A percentile compares a stretch with the other conserved stretches of the same genome.
Evolutionary conservation across 2,797 vertebrate genomes (phyloP).

Genomic region (Etheostoma nigrum): DNA sequence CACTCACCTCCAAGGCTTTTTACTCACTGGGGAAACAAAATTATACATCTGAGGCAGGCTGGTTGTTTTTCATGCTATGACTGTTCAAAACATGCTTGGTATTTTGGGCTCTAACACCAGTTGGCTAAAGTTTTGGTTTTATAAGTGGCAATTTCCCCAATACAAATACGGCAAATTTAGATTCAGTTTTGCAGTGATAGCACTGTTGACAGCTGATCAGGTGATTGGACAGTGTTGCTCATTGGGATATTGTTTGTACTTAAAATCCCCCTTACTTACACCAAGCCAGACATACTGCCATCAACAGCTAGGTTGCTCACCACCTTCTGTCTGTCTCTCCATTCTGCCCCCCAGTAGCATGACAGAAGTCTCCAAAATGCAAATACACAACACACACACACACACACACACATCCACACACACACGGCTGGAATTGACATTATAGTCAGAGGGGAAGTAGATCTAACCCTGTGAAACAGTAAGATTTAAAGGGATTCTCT

Average conservation of each 20-base stretch:
- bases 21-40: conserved; percentile 81
- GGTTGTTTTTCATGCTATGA: conserved; percentile 75
- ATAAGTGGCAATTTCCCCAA: conserved; percentile 30
- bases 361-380: conserved; percentile 36
- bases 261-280: conserved; percentile 31
- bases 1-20: conserved; percentile 79
- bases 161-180: background rate
- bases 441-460: conserved; percentile 64
- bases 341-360: conserved; percentile 16
- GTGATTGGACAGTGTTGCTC: conserved; percentile 7
- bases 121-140: conserved; percentile 49
- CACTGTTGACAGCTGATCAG: conserved; percentile 21
- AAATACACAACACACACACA: conserved; percentile 45
- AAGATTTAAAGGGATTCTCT: conserved; percentile 76
- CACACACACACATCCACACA: background rate
- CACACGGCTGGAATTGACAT: conserved; percentile 63
- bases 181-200: background rate
- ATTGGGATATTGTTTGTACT: conserved; percentile 19
- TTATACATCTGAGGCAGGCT: conserved; percentile 81
- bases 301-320: conserved; percentile 33
- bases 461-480: conserved; percentile 74
- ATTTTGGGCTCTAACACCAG: conserved; percentile 51
- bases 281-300: conserved; percentile 15
- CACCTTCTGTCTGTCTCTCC: conserved; percentile 8
- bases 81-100: conserved; percentile 71